phyloP scores from a whole-genome alignment of 2,113 vertebrate species.

The Sigmodon hispidus region DNA sequence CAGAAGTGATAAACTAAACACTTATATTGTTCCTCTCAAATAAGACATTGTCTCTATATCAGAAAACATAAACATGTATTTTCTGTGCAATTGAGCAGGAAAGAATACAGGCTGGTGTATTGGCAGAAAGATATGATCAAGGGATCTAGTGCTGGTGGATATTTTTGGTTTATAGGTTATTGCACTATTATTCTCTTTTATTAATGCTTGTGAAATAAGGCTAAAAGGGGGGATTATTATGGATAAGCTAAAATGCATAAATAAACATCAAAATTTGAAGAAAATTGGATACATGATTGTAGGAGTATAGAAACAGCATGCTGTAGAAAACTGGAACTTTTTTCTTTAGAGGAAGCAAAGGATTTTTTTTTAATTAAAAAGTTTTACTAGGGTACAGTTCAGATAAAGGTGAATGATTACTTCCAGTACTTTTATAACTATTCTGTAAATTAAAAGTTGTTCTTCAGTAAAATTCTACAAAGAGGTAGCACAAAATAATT shows the following conservation, averaged over 20 bases:
- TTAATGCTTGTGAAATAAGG: not conserved
- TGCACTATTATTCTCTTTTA: not conserved
- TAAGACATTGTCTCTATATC: conserved; percentile 19
- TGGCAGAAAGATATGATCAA: not conserved
- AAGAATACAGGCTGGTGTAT: not conserved
- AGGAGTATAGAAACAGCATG: not conserved
- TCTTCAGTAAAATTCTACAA: too few species aligned
- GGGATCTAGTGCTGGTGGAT: not conserved
- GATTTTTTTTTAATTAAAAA: too few species aligned
- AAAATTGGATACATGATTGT: not conserved
- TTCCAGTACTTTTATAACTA: too few species aligned
- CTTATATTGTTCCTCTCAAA: conserved; percentile 12
- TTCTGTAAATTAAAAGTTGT: too few species aligned
- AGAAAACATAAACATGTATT: not conserved
- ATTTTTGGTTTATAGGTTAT: not conserved
- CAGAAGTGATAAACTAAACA: not conserved
- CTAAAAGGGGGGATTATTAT: not conserved
- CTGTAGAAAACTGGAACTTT: too few species aligned
- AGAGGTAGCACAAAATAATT: too few species aligned
- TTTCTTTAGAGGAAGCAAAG: too few species aligned
- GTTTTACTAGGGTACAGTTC: too few species aligned
- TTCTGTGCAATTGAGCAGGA: not conserved
- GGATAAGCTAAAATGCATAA: not conserved
- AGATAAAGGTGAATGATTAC: too few species aligned
- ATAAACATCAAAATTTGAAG: not conserved